Base-by-base conservation (phyloP, 2,113 vertebrate genomes). In the Amphilophus citrinellus region DNA sequence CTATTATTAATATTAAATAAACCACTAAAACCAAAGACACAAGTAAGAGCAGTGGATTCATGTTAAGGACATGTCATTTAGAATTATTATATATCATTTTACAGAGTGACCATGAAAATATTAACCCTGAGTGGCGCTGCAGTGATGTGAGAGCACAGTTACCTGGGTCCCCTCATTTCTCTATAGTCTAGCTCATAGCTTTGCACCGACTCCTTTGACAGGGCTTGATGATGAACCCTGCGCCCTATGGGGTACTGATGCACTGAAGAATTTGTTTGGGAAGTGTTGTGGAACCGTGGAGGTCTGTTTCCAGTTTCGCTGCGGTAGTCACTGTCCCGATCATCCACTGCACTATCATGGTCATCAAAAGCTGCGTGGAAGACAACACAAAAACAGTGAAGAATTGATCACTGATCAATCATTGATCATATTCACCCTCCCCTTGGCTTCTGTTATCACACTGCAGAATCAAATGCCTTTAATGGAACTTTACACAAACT, bases 311-410 rank as follows among this genome's bases (percentile, higher is more conserved):
- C 97, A 6, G 96, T 96, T 92, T 99, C 98, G 2, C 98, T 97
- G 84, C 97, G 97, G 84, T 97, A 99, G 94, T 99, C 98, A 1
- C 98, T 99, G 79, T 99, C 98, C 0, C 96, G 96, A 50, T 99
- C 98, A 85, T 99, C 98, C 78, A 97, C 93, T 0, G 97, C 98
- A 3, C 98, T 99, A 83, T 99, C 98, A 2, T 96, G 97, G 76
- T 99, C 98, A 91, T 99, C 98, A 7, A 96, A 95, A 44, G 96
- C 98, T 99, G 89, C 7, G 47, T 18, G 35, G 88, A 35, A 82
- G 35, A 81, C 20, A 85, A 76, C 32, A 53, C 3, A 87, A 47
- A 63, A 32, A 62, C 44, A 75, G 24, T 27, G 42, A 73, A 71
- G 39, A 8, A 58, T 2, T 61, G 32, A 42, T 22, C 0, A 24